Conservation (phyloP, 2,113 vertebrate genomes). For the Lamprotornis superbus region DNA sequence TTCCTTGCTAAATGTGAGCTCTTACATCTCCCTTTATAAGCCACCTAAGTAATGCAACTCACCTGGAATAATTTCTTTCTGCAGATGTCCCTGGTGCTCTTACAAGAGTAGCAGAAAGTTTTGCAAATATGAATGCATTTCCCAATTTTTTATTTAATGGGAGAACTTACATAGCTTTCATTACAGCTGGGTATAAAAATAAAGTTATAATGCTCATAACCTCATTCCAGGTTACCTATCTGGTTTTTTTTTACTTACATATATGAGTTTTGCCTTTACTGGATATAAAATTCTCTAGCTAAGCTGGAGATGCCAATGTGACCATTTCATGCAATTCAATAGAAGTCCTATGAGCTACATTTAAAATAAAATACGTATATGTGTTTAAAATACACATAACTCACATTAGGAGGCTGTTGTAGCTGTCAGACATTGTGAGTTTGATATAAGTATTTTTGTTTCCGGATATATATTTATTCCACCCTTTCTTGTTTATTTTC, state of each 20-base stretch:
- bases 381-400: neutral
- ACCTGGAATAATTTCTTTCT: neutral
- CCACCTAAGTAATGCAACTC: rapidly evolving
- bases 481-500: neutral
- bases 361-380: neutral
- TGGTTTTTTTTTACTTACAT: neutral
- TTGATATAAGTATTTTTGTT: neutral
- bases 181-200: neutral
- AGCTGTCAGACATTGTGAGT: neutral
- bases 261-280: neutral
- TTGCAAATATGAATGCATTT: neutral
- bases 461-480: neutral
- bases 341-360: neutral
- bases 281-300: neutral
- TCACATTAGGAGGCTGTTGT: neutral
- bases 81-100: neutral
- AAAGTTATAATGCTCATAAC: neutral
- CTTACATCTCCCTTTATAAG: neutral
- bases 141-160: neutral
- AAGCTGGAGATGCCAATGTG: neutral
- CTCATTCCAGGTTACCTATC: neutral
- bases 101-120: neutral
- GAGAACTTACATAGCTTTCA: neutral
- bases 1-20: neutral
- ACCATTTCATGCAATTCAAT: neutral